phyloP scores from a whole-genome alignment of 2,888 invertebrate genomes.

The Odontocolon sp. region DNA sequence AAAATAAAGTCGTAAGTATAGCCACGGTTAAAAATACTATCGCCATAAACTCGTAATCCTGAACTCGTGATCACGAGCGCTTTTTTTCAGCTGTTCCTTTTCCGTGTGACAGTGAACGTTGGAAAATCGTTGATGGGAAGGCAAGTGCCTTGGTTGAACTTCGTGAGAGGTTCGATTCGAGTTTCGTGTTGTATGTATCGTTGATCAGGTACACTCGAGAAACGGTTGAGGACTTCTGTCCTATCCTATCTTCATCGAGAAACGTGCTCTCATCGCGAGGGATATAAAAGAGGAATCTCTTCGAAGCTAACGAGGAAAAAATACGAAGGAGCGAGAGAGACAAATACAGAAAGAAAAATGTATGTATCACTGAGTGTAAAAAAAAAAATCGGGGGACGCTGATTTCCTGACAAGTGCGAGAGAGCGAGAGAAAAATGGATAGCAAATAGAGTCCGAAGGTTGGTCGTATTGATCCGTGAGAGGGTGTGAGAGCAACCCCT shows the following conservation, averaged over 20 bases:
- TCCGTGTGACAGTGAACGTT: background rate
- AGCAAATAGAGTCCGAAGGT: slow-evolving; percentile 50
- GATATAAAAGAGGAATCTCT: background rate
- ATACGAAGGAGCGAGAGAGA: slow-evolving; percentile 1
- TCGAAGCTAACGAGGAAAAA: slow-evolving; percentile 2
- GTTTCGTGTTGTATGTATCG: slow-evolving; percentile 5
- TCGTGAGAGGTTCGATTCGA: background rate
- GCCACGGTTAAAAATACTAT: too few species aligned
- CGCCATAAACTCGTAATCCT: background rate
- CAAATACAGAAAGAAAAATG: background rate
- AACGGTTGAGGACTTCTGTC: slow-evolving; percentile 17
- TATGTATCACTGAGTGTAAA: slow-evolving; percentile 1
- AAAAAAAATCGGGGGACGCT: slow-evolving; percentile 4
- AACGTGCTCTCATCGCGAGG: slow-evolving; percentile 29
- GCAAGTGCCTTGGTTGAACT: background rate
- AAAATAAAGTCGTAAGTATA: too few species aligned
- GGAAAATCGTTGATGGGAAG: background rate
- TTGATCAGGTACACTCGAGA: slow-evolving; percentile 29
- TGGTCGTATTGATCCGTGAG: slow-evolving; percentile 75
- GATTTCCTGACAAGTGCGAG: slow-evolving; percentile 23
- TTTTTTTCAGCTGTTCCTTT: background rate
- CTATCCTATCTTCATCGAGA: slow-evolving; percentile 30
- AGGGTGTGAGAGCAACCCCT: slow-evolving; percentile 70
- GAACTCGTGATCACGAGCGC: background rate
- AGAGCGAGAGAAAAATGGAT: background rate